Evolutionary conservation across 2,888 invertebrate genomes (phyloP).

Genomic region (Stenodera caucasica): DNA sequence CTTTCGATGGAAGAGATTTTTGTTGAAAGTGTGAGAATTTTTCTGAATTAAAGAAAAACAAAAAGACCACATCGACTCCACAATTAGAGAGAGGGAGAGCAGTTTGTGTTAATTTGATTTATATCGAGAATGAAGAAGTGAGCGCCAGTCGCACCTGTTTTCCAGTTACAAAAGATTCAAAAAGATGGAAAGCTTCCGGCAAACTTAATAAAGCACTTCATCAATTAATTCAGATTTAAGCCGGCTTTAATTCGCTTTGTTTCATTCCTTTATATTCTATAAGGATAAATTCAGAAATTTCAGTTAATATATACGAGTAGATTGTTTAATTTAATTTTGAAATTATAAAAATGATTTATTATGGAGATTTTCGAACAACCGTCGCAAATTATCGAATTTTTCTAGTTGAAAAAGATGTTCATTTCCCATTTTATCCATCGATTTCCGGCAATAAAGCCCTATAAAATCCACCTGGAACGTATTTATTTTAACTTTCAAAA

Average conservation of each 20-base stretch:
- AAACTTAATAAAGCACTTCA: background rate
- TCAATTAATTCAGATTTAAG: background rate
- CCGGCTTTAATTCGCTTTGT: background rate
- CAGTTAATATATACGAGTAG: background rate
- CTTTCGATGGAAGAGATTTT: too few relatives aligned
- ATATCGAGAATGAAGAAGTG: too few relatives aligned
- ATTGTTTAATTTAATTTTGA: background rate
- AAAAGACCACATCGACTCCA: too few relatives aligned
- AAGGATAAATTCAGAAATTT: background rate
- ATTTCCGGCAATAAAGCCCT: background rate
- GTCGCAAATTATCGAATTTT: too few relatives aligned
- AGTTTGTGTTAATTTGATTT: too few relatives aligned
- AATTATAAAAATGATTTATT: too few relatives aligned
- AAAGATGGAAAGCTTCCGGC: background rate
- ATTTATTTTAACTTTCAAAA: background rate
- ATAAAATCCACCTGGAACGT: constrained; percentile 5
- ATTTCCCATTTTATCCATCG: background rate
- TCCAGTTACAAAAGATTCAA: background rate
- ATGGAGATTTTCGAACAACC: too few relatives aligned
- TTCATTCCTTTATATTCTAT: background rate
- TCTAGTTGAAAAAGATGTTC: background rate
- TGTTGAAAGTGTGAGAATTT: too few relatives aligned
- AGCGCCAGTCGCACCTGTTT: background rate
- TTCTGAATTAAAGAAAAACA: too few relatives aligned
- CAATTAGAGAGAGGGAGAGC: too few relatives aligned